Percentiles rank a stretch among this genome's conserved stretches.
These are phyloP conservation scores for Hycleus cichorii DNA, from an alignment of 1,140 invertebrate species.

Conservation along the genomic window DNA sequence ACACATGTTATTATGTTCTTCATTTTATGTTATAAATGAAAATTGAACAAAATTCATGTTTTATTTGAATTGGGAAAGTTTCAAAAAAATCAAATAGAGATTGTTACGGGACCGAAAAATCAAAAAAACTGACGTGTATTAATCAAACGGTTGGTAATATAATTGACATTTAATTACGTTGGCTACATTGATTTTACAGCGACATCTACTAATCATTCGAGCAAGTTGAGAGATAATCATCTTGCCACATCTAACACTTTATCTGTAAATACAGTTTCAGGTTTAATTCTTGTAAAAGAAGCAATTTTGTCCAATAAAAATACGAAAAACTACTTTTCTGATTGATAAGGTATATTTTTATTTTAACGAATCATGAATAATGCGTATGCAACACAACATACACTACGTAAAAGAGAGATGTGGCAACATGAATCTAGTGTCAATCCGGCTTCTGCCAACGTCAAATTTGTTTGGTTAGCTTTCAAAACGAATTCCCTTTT, in stretches of 20 bases:
- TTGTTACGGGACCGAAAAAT: not conserved
- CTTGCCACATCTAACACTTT: too few species aligned
- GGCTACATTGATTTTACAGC: not conserved
- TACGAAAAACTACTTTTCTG: too few species aligned
- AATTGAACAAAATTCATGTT: slow-evolving; percentile 4
- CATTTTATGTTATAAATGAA: slow-evolving; percentile 16
- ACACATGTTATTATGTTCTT: slow-evolving; percentile 11
- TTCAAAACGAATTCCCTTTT: too few species aligned
- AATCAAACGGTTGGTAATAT: slow-evolving; percentile 11
- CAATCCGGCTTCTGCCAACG: slow-evolving; percentile 1
- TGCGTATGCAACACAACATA: too few species aligned
- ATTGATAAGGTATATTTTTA: too few species aligned
- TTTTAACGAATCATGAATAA: too few species aligned
- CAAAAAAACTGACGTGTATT: slow-evolving; percentile 28
- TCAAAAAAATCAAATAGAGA: slow-evolving; percentile 2
- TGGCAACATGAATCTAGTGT: not conserved
- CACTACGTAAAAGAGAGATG: too few species aligned
- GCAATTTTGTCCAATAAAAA: too few species aligned
- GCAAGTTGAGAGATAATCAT: too few species aligned
- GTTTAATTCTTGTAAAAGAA: too few species aligned
- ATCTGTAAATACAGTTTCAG: too few species aligned
- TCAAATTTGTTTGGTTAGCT: not conserved
- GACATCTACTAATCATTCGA: too few species aligned
- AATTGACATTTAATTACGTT: not conserved
- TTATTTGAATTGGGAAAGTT: slow-evolving; percentile 4